A percentile compares a stretch with the other conserved stretches of the same genome.
Conservation (phyloP, 2,113 vertebrate genomes). For the Struthio camelus region DNA sequence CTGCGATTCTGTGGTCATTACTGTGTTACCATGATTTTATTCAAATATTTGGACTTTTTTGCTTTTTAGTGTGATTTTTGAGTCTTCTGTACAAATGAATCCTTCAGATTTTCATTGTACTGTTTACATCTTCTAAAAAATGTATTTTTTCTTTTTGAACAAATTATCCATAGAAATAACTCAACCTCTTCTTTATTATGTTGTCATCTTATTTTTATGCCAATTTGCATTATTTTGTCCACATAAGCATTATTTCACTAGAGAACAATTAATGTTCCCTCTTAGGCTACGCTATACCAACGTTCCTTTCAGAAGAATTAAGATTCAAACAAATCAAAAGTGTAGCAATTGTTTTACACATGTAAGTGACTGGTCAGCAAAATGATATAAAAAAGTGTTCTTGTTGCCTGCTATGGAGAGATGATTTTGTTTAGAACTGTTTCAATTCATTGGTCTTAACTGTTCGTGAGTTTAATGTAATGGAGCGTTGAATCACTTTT, state of each 20-base stretch:
- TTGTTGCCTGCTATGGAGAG: not conserved
- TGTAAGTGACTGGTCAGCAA: not conserved
- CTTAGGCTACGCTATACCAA: not conserved
- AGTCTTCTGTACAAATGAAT: not conserved
- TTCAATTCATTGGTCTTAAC: not conserved
- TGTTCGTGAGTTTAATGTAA: slow-evolving; percentile 19
- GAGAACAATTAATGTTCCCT: slow-evolving; percentile 16
- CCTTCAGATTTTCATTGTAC: not conserved
- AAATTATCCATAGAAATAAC: slow-evolving; percentile 35
- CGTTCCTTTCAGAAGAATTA: slow-evolving; percentile 39
- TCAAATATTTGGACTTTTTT: not conserved
- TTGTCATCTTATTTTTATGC: not conserved
- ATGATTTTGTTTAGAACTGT: not conserved
- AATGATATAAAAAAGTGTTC: not conserved
- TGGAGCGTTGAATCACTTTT: not conserved
- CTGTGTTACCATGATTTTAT: not conserved
- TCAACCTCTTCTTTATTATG: not conserved
- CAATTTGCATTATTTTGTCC: not conserved
- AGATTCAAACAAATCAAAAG: not conserved
- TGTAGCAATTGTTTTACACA: not conserved
- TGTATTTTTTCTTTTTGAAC: too few species aligned
- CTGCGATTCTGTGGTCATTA: not conserved
- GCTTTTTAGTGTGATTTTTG: not conserved
- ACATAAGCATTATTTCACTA: slow-evolving; percentile 29
- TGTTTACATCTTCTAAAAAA: slow-evolving; percentile 39